A percentile compares a stretch with the other conserved stretches of the same genome.
These are phyloP conservation scores for Meghimatium bilineatum DNA, from an alignment of 2,888 invertebrate genomes.

Conservation along the genomic window DNA sequence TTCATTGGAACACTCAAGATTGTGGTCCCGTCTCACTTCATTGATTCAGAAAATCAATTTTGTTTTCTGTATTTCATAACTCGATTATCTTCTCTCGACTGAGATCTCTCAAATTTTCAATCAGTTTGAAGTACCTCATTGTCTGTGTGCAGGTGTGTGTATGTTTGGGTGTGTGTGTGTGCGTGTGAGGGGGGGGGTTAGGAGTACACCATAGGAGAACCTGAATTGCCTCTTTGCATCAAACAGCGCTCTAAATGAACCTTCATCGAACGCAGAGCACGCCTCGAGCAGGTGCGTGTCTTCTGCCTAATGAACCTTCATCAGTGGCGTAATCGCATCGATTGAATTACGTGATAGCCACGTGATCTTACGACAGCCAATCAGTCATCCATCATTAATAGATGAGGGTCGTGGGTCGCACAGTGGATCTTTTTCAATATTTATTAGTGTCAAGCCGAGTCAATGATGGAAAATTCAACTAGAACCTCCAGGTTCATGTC, in stretches of 20 bases:
- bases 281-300: constrained; percentile 25
- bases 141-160: too few relatives aligned
- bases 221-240: constrained; percentile 1
- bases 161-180: too few relatives aligned
- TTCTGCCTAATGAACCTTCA: constrained; percentile 31
- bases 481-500: neutral
- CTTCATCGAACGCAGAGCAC: constrained; percentile 5
- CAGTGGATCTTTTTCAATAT: constrained; percentile 25
- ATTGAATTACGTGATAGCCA: constrained; percentile 20
- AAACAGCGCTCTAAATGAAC: constrained; percentile 38
- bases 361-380: constrained; percentile 27
- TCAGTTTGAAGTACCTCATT: neutral
- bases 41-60: neutral
- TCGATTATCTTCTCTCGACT: neutral
- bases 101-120: neutral
- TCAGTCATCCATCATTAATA: constrained; percentile 35
- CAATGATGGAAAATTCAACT: neutral
- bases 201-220: constrained; percentile 5
- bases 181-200: too few relatives aligned
- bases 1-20: too few relatives aligned
- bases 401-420: constrained; percentile 12
- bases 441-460: constrained; percentile 34
- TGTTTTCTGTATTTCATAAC: neutral
- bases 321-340: constrained; percentile 36
- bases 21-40: neutral